Evolutionary conservation across 2,888 invertebrate species (phyloP), one percentile per base, ranked within the genome.

Genomic region (Nomada flava): DNA sequence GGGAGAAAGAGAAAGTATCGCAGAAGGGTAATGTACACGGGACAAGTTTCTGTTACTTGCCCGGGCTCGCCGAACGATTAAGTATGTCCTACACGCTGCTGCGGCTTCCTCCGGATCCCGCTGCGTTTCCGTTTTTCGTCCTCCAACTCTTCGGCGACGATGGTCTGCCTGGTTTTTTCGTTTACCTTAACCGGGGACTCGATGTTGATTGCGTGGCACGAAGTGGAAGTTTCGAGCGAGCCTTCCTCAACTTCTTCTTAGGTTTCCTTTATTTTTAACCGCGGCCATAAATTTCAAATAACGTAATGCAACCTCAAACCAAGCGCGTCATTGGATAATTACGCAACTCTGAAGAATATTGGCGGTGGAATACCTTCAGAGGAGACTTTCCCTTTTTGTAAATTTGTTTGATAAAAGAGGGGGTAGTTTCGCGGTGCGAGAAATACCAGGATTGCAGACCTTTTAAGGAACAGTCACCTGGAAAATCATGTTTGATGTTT

Each of bases 41-140:
- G 74, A 86, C 86, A 79, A 85, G 83, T 85, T 85, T 79, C 86
- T 7, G 79, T 83, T 79, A 36, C 36, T 36, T 36, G 36, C 36
- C 36, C 36, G 53, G 70, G 74, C 76, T 72, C 75, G 42, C 11
- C 69, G 76, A 82, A 86, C 84, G 86, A 86, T 86, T 79, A 83
- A 83, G 78, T 83, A 69, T 76, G 76, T 86, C 72, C 78, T 79
- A 76, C 71, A 75, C 64, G 65, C 18, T 57, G 68, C 57, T 67
- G 69, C 50, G 65, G 69, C 60, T 77, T 68, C 76, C 53, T 64
- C 23, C 15, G 62, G 73, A 73, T 69, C 72, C 26, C 63, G 18
- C 59, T 64, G 42, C 47, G 64, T 59, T 83, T 82, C 85, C 79
- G 67, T 64, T 82, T 74, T 80, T 63, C 65, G 59, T 84, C 44